Percentiles rank a stretch among this genome's conserved stretches.
Conservation (phyloP, 2,113 vertebrate genomes). For the Chionis minor region DNA sequence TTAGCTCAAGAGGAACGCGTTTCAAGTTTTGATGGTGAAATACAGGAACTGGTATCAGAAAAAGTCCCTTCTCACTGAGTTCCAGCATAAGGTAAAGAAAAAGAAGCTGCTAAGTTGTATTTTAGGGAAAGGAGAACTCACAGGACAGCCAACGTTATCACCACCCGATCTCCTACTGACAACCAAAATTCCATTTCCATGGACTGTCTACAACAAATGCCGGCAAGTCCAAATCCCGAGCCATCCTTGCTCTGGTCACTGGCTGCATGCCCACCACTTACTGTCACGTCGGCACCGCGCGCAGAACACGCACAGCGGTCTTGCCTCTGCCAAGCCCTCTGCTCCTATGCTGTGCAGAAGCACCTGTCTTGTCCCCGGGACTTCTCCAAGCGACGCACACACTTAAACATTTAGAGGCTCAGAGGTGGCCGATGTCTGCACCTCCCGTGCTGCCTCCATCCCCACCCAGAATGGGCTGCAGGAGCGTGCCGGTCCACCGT, state of each 20-base stretch:
- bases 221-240: not conserved
- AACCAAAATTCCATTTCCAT: not conserved
- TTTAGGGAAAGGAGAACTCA: not conserved
- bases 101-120: not conserved
- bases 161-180: not conserved
- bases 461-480: rapidly evolving
- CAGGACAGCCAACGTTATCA: not conserved
- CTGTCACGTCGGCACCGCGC: rapidly evolving
- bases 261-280: not conserved
- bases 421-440: not conserved
- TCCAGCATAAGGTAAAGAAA: not conserved
- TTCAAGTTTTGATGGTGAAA: not conserved
- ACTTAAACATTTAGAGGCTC: not conserved
- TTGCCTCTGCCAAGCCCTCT: not conserved
- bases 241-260: not conserved
- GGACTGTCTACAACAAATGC: not conserved
- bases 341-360: not conserved
- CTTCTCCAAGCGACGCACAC: not conserved
- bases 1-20: not conserved
- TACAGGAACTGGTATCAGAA: not conserved
- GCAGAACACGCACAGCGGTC: not conserved
- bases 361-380: not conserved
- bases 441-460: not conserved
- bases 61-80: not conserved
- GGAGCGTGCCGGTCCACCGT: not conserved